phyloP scores from a whole-genome alignment of 2,797 vertebrate species.

The Coreius guichenoti region DNA sequence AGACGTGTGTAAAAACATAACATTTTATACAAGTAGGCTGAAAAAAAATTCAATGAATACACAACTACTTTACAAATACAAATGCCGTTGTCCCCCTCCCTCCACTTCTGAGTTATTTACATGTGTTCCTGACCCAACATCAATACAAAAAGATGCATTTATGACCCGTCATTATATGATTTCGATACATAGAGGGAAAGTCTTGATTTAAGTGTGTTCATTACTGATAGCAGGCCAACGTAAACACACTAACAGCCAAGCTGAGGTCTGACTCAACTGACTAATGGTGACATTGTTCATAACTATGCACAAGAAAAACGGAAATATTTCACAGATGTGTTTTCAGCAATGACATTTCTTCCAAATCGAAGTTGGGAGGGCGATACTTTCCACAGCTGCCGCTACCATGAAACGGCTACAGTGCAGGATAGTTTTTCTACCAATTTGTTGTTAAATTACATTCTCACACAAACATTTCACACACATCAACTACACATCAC shows the following conservation, averaged over 20 bases:
- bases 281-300: conserved; percentile 40
- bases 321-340: conserved; percentile 38
- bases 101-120: conserved; percentile 81
- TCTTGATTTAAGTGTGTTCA: conserved; percentile 52
- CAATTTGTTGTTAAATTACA: conserved; percentile 16
- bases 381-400: conserved; percentile 14
- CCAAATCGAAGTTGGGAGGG: conserved; percentile 21
- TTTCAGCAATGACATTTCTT: conserved; percentile 12
- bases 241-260: conserved; percentile 33
- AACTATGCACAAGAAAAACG: conserved; percentile 39
- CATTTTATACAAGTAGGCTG: conserved; percentile 93
- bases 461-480: conserved; percentile 26
- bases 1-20: conserved; percentile 89
- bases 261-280: conserved; percentile 26
- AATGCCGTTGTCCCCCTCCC: conserved; percentile 75
- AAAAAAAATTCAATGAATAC: conserved; percentile 87
- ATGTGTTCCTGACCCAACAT: conserved; percentile 68
- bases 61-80: conserved; percentile 92
- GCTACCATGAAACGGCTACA: conserved; percentile 24
- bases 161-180: conserved; percentile 59
- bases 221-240: conserved; percentile 33
- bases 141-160: conserved; percentile 41
- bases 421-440: conserved; percentile 18
- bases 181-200: conserved; percentile 63
- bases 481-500: conserved; percentile 21